Percentiles rank a stretch among this genome's conserved stretches.
phyloP scores from a whole-genome alignment of 2,113 vertebrate genomes.

The Myotis lucifugus region DNA sequence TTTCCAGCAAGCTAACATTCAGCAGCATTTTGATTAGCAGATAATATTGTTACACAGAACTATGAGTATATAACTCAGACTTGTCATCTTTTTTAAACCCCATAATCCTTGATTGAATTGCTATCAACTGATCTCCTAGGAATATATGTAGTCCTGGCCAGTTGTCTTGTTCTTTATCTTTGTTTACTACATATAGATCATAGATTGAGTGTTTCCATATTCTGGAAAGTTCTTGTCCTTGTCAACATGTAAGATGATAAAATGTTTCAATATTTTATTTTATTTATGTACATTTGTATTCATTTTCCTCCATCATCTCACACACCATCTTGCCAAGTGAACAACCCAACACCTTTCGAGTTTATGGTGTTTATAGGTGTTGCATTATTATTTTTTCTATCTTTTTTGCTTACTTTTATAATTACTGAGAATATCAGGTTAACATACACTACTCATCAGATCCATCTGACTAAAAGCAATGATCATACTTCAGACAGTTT shows the following conservation, averaged over 20 bases:
- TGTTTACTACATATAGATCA: neutral
- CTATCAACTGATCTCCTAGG: neutral
- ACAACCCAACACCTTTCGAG: neutral
- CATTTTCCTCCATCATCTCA: neutral
- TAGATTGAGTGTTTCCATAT: neutral
- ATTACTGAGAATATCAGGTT: neutral
- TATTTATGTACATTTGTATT: neutral
- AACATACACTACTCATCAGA: neutral
- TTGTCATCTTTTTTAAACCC: neutral
- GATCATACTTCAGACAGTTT: neutral
- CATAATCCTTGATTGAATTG: neutral
- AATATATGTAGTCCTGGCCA: neutral
- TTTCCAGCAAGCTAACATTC: constrained; percentile 28
- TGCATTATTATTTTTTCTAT: neutral
- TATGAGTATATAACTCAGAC: neutral
- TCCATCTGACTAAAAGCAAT: neutral
- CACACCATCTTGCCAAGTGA: neutral
- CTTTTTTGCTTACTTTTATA: neutral
- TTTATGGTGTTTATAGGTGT: neutral
- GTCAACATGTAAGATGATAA: neutral
- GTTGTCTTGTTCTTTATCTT: neutral
- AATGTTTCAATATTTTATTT: constrained; percentile 1
- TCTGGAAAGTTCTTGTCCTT: neutral
- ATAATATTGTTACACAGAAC: neutral
- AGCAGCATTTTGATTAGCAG: constrained; percentile 20